Evolutionary conservation across 2,888 invertebrate species (phyloP), one percentile per base, ranked within the genome.

Genomic region (Blera fallax): DNA sequence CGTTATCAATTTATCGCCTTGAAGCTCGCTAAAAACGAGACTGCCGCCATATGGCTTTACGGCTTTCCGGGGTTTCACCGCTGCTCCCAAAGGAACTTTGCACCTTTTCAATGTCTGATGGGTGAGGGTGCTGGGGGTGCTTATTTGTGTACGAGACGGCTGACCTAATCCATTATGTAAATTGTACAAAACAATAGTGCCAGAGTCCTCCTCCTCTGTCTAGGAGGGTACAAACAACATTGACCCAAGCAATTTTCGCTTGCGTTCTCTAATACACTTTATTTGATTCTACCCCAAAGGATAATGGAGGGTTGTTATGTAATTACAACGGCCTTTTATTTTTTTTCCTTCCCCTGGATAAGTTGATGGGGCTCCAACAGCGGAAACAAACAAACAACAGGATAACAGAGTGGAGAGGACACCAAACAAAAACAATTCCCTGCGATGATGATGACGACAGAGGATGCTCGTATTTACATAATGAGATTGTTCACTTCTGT

Each of bases 161-260:
- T 82, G 64, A 87, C 78, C 81, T 82, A 87, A 87, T 87, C 87
- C 87, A 87, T 87, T 87, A 87, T 87, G 87, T 82, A 87, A 87
- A 87, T 87, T 87, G 82, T 81, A 81, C 54, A 77, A 81, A 85
- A 80, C 72, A 85, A 72, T 60, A 81, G 65, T 62, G 43, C 37
- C 43, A 52, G n/a, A n/a, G 70, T 76, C 72, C 70, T 60, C 72
- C 40, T 16, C 50, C 52, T n/a, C 34, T 14, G 72, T 72, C 69
- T 74, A 80, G 34, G 54, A 67, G 72, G 40, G 72, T 77, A 67
- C 65, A 85, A 85, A 85, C 76, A 85, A 81, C 80, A 85, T 81
- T 85, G 85, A 81, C 85, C 85, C 76, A 77, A 85, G 85, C 85
- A 81, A 76, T 85, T 85, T 85, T 85, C 81, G 81, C 81, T 81